Evolutionary conservation across 1,140 invertebrate genomes (phyloP).

Genomic region (Drosophila repletoides): DNA sequence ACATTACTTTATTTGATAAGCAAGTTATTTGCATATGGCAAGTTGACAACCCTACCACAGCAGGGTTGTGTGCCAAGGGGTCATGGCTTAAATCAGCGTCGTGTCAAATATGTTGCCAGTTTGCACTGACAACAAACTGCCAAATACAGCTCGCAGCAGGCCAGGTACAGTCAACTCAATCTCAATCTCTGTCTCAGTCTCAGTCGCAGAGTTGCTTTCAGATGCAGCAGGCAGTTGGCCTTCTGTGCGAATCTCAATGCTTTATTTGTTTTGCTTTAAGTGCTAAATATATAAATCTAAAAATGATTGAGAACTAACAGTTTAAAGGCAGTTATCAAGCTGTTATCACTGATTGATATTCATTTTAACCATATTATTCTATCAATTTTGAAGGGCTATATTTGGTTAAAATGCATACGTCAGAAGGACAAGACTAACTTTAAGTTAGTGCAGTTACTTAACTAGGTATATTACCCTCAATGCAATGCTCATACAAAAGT

Average conservation of each 20-base stretch:
- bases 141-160: slow-evolving; percentile 2
- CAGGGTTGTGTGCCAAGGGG: background rate
- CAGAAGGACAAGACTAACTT: too few species aligned
- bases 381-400: too few species aligned
- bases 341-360: too few species aligned
- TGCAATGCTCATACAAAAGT: background rate
- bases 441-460: too few species aligned
- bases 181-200: background rate
- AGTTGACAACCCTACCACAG: slow-evolving; percentile 36
- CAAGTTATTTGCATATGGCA: slow-evolving; percentile 77
- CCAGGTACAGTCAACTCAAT: slow-evolving; percentile 17
- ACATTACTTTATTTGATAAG: slow-evolving; percentile 74
- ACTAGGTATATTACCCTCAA: too few species aligned
- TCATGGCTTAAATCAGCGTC: slow-evolving; percentile 51
- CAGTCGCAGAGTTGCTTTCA: background rate
- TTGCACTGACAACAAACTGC: slow-evolving; percentile 33
- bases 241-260: background rate
- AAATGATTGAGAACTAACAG: too few species aligned
- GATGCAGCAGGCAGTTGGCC: background rate
- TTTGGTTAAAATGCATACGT: too few species aligned
- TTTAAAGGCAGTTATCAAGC: too few species aligned
- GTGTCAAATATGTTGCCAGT: slow-evolving; percentile 64
- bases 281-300: too few species aligned
- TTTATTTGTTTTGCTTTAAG: too few species aligned
- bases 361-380: too few species aligned